phyloP scores from a whole-genome alignment of 2,888 invertebrate genomes.

The Ormia ochracea region DNA sequence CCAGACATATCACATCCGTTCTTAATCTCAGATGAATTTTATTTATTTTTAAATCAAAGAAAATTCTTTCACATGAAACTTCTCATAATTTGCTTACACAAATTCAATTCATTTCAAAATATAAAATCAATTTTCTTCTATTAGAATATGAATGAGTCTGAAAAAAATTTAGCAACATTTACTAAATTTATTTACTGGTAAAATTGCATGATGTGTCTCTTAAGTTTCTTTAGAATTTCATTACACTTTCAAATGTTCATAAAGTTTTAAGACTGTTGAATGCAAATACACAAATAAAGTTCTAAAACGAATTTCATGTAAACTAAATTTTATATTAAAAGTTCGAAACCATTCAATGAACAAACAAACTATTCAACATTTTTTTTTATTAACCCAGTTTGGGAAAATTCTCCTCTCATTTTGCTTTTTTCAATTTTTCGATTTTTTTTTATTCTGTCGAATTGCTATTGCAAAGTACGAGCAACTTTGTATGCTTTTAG shows the following conservation, averaged over 20 bases:
- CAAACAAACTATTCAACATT: slow-evolving; percentile 35
- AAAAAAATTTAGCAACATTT: not conserved
- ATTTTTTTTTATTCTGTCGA: slow-evolving; percentile 24
- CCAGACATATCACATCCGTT: too few relatives aligned
- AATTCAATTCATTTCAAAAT: too few relatives aligned
- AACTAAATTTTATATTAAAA: slow-evolving; percentile 38
- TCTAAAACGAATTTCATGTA: slow-evolving; percentile 22
- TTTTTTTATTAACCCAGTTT: slow-evolving; percentile 45
- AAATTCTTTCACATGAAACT: too few relatives aligned
- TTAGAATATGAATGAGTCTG: not conserved
- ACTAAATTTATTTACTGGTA: not conserved
- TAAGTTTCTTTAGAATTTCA: not conserved
- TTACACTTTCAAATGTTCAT: slow-evolving; percentile 13
- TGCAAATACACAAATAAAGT: not conserved
- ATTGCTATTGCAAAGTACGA: not conserved
- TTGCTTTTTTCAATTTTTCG: not conserved
- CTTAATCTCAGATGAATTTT: too few relatives aligned
- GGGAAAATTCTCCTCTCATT: not conserved
- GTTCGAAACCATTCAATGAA: slow-evolving; percentile 19
- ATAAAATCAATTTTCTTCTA: too few relatives aligned
- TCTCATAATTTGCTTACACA: too few relatives aligned
- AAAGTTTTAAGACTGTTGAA: not conserved
- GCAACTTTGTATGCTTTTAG: not conserved
- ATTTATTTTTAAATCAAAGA: too few relatives aligned
- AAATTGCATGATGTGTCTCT: too few relatives aligned